phyloP scores from a whole-genome alignment of 2,888 invertebrate genomes.

The Hyalella azteca region DNA sequence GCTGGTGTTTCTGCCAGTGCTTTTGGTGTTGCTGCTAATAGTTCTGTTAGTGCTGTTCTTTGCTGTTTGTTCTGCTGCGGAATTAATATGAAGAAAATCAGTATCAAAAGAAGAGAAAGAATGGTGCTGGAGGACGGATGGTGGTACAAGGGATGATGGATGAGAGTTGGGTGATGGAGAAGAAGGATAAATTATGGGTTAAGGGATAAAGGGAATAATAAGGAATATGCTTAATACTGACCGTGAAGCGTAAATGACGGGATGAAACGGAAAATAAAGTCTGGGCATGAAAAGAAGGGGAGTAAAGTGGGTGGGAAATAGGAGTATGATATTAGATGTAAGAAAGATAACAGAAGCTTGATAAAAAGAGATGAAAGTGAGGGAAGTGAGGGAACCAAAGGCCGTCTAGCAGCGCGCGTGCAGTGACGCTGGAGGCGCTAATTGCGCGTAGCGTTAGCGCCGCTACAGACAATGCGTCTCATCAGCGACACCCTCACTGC shows the following conservation, averaged over 20 bases:
- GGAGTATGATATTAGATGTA: no score
- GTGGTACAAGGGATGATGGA: neutral
- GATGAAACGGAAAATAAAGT: neutral
- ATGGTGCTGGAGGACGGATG: neutral
- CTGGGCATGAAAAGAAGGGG: neutral
- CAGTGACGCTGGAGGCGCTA: neutral
- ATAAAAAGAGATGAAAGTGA: no score
- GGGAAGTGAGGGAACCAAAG: neutral
- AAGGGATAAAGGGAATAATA: neutral
- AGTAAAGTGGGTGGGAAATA: neutral
- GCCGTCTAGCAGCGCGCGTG: neutral
- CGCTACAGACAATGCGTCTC: conserved; percentile 7
- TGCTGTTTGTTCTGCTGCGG: neutral
- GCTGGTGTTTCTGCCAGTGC: no score
- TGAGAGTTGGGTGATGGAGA: neutral
- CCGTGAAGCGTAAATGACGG: neutral
- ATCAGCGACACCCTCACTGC: neutral
- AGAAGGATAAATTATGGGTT: neutral
- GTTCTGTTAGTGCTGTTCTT: neutral
- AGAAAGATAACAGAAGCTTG: no score
- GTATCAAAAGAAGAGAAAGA: no score
- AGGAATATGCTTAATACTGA: neutral
- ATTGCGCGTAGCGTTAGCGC: neutral
- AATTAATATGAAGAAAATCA: neutral
- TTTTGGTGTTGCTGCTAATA: neutral